A percentile compares a stretch with the other conserved stretches of the same genome.
Evolutionary conservation across 1,140 invertebrate species (phyloP).

Genomic region (Hylyphantes graminicola): DNA sequence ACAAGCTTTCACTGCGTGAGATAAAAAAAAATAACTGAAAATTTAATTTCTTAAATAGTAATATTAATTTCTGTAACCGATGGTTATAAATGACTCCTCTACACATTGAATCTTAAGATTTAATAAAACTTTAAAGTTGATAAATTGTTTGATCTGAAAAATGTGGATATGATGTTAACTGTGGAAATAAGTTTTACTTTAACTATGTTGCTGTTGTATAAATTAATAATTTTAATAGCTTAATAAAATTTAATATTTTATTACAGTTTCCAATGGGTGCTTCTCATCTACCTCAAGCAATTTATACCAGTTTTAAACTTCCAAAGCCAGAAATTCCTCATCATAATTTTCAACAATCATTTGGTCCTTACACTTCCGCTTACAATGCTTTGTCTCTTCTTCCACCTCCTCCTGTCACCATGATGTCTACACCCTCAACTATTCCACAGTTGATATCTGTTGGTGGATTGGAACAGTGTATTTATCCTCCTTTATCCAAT

Average conservation of each 20-base stretch:
- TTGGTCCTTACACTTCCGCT: slow-evolving; percentile 59
- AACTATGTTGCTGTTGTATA: no score
- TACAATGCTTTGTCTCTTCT: slow-evolving; percentile 49
- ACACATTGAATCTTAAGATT: no score
- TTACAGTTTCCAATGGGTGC: slow-evolving; percentile 68
- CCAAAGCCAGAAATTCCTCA: slow-evolving; percentile 78
- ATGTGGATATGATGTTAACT: no score
- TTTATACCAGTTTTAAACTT: slow-evolving; percentile 92
- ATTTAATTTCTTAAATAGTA: no score
- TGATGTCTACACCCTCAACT: slow-evolving; percentile 51
- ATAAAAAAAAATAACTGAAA: no score
- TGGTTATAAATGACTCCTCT: no score
- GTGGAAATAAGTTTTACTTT: no score
- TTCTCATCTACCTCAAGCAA: slow-evolving; percentile 84
- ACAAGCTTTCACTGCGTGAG: no score
- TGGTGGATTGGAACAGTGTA: slow-evolving; percentile 40
- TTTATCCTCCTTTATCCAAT: slow-evolving; percentile 35
- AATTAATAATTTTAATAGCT: no score
- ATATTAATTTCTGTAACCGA: no score
- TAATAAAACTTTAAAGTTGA: no score
- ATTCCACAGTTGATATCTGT: slow-evolving; percentile 53
- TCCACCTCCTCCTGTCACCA: slow-evolving; percentile 47
- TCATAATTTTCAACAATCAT: slow-evolving; percentile 59
- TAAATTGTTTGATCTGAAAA: no score
- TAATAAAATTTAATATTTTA: slow-evolving; percentile 10